Base-by-base conservation (phyloP, 1,140 invertebrate genomes). In the Zaprionus taronus region DNA sequence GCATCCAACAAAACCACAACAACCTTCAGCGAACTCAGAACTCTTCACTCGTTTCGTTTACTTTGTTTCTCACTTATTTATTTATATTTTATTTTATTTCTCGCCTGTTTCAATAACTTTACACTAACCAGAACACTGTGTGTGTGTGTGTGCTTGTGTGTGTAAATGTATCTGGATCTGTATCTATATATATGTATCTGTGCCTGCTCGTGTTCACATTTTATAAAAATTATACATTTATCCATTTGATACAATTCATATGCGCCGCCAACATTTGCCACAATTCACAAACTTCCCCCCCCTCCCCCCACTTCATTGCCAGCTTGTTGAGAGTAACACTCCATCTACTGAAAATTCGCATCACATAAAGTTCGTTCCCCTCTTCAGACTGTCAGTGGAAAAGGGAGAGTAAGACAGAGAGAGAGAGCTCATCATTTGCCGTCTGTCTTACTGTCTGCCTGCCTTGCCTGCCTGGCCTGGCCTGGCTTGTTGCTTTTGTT, bases 71-170 rank as follows among this genome's bases (percentile, higher is more conserved):
- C 49, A 53, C 51, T 55, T 53, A 58, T 62, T 56, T 77, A 41
- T 72, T 57, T 63, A 38, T 78, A 24, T 63, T 64, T 63, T 66
- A 20, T 47, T 66, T 22, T 62, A 56, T 56, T 22, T 65, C 66
- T 68, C 71, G 73, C 73, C 58, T 67, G 56, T 72, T 73, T 72
- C 28, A 72, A 65, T 80, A 69, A 64, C 69, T 68, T 63, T 17
- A 47, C 56, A 66, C 78, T 78, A 77, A 80, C 60, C 44, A 49
- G 24, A 63, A 31, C 47, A 44, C 56, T 49, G 61, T 67, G 28
- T 53, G 12, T 72, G 12, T 72, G 15, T 67, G 49, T 63, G 58
- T 28, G 7, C 57, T 49, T 26, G 31, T 47, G 60, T 63, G 17
- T 74, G 20, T 66, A 49, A 28, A 7, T 68, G 36, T 70, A 47